Base-by-base conservation (phyloP, 2,888 invertebrate genomes). In the Lathronympha strigana region DNA sequence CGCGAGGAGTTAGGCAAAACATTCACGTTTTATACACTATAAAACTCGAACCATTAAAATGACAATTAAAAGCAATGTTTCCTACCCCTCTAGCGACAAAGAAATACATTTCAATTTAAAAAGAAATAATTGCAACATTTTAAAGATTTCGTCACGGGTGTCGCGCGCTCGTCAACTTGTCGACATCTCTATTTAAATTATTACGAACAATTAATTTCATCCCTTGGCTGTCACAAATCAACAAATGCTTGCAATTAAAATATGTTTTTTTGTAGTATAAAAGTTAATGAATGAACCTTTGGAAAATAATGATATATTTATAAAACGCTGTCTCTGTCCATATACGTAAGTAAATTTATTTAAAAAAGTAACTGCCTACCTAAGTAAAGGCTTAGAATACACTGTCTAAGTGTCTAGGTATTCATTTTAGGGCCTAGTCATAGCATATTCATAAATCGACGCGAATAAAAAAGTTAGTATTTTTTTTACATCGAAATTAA, bases 241-340 rank as follows among this genome's bases (percentile, higher is more conserved):
- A 62, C 47, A 33, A 51, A 64, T 33, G 58, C 36, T 15, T 51
- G 45, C 58, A 64, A 63, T 63, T 58, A 63, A 50, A 55, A 25
- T 9, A 17, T n/a, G 4, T 31, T 58, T 40, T 36, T 43, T 50
- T 2, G 40, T 13, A 49, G 6, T 43, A 31, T 17, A 31, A 8
- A 9, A 9, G 17, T 15, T 36, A 21, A 38, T 54, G 54, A 53
- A 43, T 55, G 13, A 3, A 11, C 23, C n/a, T 54, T 54, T 36
- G 6, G 9, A 17, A 15, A 38, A 38, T n/a, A 15, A 4, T n/a
- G 15, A 5, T 38, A 38, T 5, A 4, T 5, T 15, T n/a, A 4
- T 38, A 38, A 15, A n/a, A n/a, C n/a, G n/a, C n/a, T n/a, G n/a
- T n/a, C n/a, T n/a, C n/a, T n/a, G n/a, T n/a, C n/a, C n/a, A n/a